Conservation (phyloP, 1,140 invertebrate species). For the Drosophila serrata region DNA sequence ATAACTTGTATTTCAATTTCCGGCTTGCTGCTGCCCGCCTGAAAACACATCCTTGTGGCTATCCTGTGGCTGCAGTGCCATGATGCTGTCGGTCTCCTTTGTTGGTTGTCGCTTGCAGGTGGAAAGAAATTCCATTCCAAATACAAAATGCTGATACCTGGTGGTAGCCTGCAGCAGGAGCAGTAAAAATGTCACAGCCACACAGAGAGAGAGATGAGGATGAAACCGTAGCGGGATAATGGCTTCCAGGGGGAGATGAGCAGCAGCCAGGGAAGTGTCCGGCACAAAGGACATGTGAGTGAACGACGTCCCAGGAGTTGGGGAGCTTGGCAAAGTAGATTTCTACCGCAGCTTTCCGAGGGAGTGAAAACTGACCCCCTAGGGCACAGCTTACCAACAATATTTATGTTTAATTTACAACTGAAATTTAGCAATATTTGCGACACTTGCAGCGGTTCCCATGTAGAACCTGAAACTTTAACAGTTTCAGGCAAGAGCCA, state of each 20-base stretch:
- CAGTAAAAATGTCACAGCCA: constrained; percentile 52
- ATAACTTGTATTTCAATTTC: constrained; percentile 57
- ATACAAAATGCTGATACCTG: constrained; percentile 48
- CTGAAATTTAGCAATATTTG: constrained; percentile 63
- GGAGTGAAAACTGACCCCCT: constrained; percentile 11
- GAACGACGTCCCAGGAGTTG: constrained; percentile 17
- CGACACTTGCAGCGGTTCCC: constrained; percentile 56
- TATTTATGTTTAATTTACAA: constrained; percentile 78
- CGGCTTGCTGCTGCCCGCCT: constrained; percentile 5
- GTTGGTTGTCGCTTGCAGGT: constrained; percentile 61
- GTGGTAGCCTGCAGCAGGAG: constrained; percentile 32
- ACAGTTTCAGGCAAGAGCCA: constrained; percentile 16
- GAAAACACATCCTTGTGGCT: constrained; percentile 16
- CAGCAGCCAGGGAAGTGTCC: constrained; percentile 3
- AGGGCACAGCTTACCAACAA: constrained; percentile 36
- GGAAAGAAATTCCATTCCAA: constrained; percentile 19
- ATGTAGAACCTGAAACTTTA: constrained; percentile 25
- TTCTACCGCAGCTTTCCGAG: constrained; percentile 17
- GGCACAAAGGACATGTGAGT: constrained; percentile 48
- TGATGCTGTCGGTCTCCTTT: constrained; percentile 30
- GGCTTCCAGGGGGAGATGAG: constrained; percentile 9
- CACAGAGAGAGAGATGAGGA: constrained; percentile 24
- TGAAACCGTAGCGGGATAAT: constrained; percentile 30
- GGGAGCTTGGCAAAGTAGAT: constrained; percentile 26
- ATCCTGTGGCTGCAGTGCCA: constrained; percentile 33